These are phyloP conservation scores for Euspilapteryx auroguttella DNA, from an alignment of 2,888 invertebrate genomes.

Conservation along the genomic window DNA sequence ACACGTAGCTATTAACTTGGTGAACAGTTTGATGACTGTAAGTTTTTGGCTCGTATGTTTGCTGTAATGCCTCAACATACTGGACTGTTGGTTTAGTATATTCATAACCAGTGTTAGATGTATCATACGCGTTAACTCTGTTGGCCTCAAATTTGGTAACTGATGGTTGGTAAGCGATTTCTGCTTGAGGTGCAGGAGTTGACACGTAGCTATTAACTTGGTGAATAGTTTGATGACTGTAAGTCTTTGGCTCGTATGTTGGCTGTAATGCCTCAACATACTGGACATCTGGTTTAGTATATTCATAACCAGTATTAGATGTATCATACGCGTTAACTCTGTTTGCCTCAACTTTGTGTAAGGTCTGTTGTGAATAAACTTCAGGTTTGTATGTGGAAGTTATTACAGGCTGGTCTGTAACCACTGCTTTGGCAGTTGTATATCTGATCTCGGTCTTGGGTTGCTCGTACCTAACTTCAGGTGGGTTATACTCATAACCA, in stretches of 20 bases:
- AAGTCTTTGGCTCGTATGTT: slow-evolving; percentile 26
- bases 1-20: slow-evolving; percentile 20
- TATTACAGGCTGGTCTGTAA: slow-evolving; percentile 11
- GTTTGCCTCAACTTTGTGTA: slow-evolving; percentile 25
- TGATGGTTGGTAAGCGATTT: too few species aligned
- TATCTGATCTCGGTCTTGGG: slow-evolving; percentile 4
- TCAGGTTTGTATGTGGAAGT: slow-evolving; percentile 28
- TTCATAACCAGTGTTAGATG: too few species aligned
- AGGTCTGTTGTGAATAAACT: slow-evolving; percentile 25
- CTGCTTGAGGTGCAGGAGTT: too few species aligned
- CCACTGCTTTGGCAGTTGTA: too few species aligned
- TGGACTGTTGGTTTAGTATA: too few species aligned
- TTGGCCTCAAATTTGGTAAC: too few species aligned
- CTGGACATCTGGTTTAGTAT: slow-evolving; percentile 13
- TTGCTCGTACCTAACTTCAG: slow-evolving; percentile 9
- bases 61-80: too few species aligned
- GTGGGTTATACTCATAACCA: slow-evolving; percentile 13
- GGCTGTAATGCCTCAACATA: slow-evolving; percentile 28
- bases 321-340: slow-evolving; percentile 22
- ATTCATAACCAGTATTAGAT: slow-evolving; percentile 13
- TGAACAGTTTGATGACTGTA: too few species aligned
- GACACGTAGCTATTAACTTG: too few species aligned
- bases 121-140: too few species aligned
- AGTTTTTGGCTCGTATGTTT: too few species aligned
- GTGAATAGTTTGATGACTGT: slow-evolving; percentile 36